Percentiles rank a stretch among this genome's conserved stretches.
These are phyloP conservation scores for Tenthredo scrophulariae DNA, from an alignment of 2,888 invertebrate genomes.

Conservation along the genomic window DNA sequence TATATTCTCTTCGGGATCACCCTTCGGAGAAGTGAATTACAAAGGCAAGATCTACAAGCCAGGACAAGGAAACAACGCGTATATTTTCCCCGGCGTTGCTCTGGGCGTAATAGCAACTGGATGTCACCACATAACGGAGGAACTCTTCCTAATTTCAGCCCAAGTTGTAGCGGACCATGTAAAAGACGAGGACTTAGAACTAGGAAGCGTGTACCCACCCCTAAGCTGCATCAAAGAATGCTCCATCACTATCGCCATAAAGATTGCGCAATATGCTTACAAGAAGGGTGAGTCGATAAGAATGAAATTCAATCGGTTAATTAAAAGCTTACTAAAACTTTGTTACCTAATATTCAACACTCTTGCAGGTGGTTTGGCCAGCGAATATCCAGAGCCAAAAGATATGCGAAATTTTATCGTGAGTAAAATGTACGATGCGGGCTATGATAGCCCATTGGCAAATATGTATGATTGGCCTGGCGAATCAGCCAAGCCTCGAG, in stretches of 20 bases:
- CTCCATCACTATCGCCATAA: constrained; percentile 93
- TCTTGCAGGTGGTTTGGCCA: constrained; percentile 86
- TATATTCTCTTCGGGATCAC: constrained; percentile 97
- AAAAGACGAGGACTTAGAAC: constrained; percentile 88
- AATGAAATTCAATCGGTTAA: no score
- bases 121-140: constrained; percentile 95
- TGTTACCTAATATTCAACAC: constrained; percentile 6
- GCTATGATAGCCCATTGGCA: constrained; percentile 90
- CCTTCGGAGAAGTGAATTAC: constrained; percentile 92
- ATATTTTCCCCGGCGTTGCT: constrained; percentile 98
- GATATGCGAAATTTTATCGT: constrained; percentile 86
- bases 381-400: constrained; percentile 91
- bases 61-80: constrained; percentile 98
- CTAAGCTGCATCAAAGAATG: constrained; percentile 90
- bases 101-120: constrained; percentile 96
- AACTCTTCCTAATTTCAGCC: constrained; percentile 97
- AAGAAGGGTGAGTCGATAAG: constrained; percentile 84
- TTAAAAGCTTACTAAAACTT: no score
- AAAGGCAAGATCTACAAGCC: constrained; percentile 91
- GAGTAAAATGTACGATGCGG: constrained; percentile 88
- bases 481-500: constrained; percentile 73
- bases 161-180: constrained; percentile 93
- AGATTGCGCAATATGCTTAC: constrained; percentile 94
- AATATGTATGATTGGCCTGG: constrained; percentile 79
- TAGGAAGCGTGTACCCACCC: constrained; percentile 96